Base-by-base conservation (phyloP, 2,797 vertebrate genomes). In the Hydrocynus forskahlii region DNA sequence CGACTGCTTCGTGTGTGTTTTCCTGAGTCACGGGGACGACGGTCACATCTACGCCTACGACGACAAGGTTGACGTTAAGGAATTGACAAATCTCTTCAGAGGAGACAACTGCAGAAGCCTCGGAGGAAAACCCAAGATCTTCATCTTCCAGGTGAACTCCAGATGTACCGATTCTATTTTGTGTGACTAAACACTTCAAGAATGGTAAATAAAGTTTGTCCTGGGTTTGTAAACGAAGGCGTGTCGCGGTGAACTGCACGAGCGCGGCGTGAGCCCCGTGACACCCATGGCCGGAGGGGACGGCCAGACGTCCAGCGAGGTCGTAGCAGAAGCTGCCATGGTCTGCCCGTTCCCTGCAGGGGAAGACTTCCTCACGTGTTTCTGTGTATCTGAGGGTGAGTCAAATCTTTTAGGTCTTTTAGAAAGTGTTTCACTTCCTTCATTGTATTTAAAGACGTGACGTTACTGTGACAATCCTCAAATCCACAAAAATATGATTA, bases 91-190 rank as follows among this genome's bases (percentile, higher is more conserved):
- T 67, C 87, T 93, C 89, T 99, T 99, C 88, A 97, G 92, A 90
- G 98, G 97, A 86, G 92, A 98, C 89, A 92, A 92, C 52, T 99
- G 98, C 87, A 89, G 0, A 63, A 96, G 94, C 84, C 94, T 99
- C 23, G 94, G 94, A 13, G 98, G 98, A n/a, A 99, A 99, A 85
- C 98, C 98, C 0, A 99, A 99, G 93, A 96, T 99, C 88, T 99
- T 99, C 81, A 91, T 99, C 83, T 89, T 98, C 75, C 98, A 99
- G 97, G 98, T 99, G 91, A 93, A 62, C 5, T 7, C 21, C 57
- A 21, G 57, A 9, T 5, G 7, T 55, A 5, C 1, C 0, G 19
- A 59, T 68, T 10, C 21, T 13, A 23, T 45, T 21, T 5, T 17
- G 40, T 45, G 4, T 52, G 48, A 50, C 29, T 52, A 45, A 69